Evolutionary conservation across 2,797 vertebrate species (phyloP).

Genomic region (Acanthopagrus latus): DNA sequence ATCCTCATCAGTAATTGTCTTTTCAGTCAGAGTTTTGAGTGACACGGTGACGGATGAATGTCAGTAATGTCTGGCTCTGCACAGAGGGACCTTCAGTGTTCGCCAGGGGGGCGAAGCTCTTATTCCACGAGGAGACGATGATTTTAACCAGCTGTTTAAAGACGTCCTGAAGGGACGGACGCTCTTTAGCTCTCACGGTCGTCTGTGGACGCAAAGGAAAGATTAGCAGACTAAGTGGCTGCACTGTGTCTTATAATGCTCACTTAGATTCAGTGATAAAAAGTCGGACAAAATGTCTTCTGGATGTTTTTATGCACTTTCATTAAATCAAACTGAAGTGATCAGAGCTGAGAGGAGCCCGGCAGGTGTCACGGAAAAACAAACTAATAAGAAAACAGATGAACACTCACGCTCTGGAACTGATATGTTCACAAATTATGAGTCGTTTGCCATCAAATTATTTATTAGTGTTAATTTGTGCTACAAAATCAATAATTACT

Average conservation of each 20-base stretch:
- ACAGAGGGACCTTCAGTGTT: neutral
- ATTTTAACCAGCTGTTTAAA: neutral
- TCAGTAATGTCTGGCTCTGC: neutral
- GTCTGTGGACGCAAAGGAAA: neutral
- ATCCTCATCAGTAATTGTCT: neutral
- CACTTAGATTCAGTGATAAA: too few relatives aligned
- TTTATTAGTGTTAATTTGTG: neutral
- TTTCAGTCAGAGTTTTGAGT: conserved; percentile 12
- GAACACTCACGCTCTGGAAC: neutral
- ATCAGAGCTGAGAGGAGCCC: neutral
- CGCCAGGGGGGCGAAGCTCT: conserved; percentile 4
- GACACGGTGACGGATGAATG: conserved; percentile 2
- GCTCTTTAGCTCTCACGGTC: conserved; percentile 25
- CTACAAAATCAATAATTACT: neutral
- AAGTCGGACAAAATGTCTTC: neutral
- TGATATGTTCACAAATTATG: neutral
- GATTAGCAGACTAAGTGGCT: neutral
- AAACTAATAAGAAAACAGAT: too few relatives aligned
- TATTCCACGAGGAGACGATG: conserved; percentile 25
- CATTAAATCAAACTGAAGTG: neutral
- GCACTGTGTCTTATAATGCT: too few relatives aligned
- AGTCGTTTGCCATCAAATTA: too few relatives aligned
- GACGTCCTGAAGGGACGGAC: conserved; percentile 7
- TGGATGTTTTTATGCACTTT: neutral
- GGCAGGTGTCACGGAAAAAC: neutral